phyloP scores from a whole-genome alignment of 2,113 vertebrate species.

The Lasiurus borealis region DNA sequence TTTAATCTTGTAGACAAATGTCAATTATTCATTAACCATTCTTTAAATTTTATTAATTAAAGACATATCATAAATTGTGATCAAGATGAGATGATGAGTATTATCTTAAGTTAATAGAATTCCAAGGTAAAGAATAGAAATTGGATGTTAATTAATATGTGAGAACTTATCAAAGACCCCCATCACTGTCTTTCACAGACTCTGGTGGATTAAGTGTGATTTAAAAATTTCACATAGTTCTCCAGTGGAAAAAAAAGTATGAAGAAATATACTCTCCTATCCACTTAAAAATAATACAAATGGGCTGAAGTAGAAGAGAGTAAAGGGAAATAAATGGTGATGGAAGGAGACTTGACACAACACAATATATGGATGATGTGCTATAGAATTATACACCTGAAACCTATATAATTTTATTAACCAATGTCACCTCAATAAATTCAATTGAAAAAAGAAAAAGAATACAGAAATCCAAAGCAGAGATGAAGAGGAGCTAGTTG shows the following conservation, averaged over 20 bases:
- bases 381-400: not conserved
- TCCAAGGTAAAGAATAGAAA: slow-evolving; percentile 44
- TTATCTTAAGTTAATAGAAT: slow-evolving; percentile 31
- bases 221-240: not conserved
- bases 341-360: not conserved
- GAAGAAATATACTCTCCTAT: not conserved
- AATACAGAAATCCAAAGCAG: slow-evolving; percentile 22
- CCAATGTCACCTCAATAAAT: not conserved
- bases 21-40: slow-evolving; percentile 44
- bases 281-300: slow-evolving; percentile 18
- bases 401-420: not conserved
- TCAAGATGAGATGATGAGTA: slow-evolving; percentile 30
- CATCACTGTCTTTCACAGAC: slow-evolving; percentile 14
- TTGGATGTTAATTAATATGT: slow-evolving; percentile 32
- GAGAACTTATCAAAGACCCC: slow-evolving; percentile 42
- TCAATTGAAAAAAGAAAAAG: slow-evolving; percentile 51
- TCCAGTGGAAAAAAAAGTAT: not conserved
- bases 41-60: slow-evolving; percentile 46
- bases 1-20: slow-evolving; percentile 14
- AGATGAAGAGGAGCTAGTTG: not conserved
- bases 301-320: not conserved
- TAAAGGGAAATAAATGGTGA: not conserved
- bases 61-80: slow-evolving; percentile 48
- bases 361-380: not conserved
- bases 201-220: slow-evolving; percentile 23